phyloP scores from a whole-genome alignment of 2,888 invertebrate species.

The Pammene fasciana region DNA sequence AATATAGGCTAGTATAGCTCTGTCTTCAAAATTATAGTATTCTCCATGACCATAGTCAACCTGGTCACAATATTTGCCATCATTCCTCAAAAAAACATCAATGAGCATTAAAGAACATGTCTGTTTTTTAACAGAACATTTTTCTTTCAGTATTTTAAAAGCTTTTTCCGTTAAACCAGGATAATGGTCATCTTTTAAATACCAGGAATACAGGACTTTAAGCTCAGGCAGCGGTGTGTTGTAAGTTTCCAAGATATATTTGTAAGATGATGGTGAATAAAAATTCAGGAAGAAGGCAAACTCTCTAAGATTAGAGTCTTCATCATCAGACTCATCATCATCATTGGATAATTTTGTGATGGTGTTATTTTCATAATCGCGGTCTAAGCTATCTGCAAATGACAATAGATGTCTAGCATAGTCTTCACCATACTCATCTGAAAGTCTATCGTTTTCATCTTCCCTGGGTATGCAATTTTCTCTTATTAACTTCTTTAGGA shows the following conservation, averaged over 20 bases:
- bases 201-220: slow-evolving; percentile 15
- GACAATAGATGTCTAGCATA: not conserved
- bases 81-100: slow-evolving; percentile 14
- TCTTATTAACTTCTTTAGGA: slow-evolving; percentile 5
- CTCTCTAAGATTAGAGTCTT: not conserved
- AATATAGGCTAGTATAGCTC: slow-evolving; percentile 12
- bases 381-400: not conserved
- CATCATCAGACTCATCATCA: not conserved
- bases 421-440: not conserved
- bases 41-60: slow-evolving; percentile 22
- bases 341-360: not conserved
- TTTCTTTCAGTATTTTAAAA: slow-evolving; percentile 10
- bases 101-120: slow-evolving; percentile 17
- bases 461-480: slow-evolving; percentile 14
- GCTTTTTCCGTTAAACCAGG: slow-evolving; percentile 15
- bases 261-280: slow-evolving; percentile 22
- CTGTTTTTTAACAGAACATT: slow-evolving; percentile 3
- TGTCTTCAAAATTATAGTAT: not conserved
- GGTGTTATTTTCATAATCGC: slow-evolving; percentile 2
- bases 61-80: slow-evolving; percentile 17
- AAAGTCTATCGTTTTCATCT: slow-evolving; percentile 13
- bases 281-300: slow-evolving; percentile 24
- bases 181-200: slow-evolving; percentile 5
- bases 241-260: slow-evolving; percentile 17
- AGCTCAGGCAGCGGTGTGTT: slow-evolving; percentile 20